phyloP scores from a whole-genome alignment of 2,888 invertebrate genomes.

The Cerastis leucographa region DNA sequence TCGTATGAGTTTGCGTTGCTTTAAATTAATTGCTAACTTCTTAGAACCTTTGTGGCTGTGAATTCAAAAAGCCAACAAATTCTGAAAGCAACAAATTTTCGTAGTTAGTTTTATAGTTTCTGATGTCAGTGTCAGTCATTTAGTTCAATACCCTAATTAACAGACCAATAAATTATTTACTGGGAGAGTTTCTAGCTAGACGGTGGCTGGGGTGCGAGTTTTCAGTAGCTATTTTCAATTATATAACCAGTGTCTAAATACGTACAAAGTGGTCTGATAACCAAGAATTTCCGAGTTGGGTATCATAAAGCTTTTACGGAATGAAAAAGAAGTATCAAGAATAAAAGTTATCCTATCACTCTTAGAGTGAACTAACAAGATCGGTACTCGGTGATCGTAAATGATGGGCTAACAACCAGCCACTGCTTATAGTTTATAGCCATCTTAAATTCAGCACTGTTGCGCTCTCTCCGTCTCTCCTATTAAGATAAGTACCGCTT shows the following conservation, averaged over 20 bases:
- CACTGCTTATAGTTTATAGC: conserved; percentile 48
- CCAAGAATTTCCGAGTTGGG: not conserved
- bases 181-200: conserved; percentile 1
- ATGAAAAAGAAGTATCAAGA: conserved; percentile 14
- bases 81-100: conserved; percentile 66
- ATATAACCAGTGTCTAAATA: not conserved
- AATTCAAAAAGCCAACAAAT: conserved; percentile 70
- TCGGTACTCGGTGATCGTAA: conserved; percentile 30
- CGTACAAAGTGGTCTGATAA: not conserved
- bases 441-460: conserved; percentile 36
- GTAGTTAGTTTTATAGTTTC: conserved; percentile 61
- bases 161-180: conserved; percentile 19
- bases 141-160: not conserved
- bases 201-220: not conserved
- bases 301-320: conserved; percentile 6
- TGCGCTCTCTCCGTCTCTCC: conserved; percentile 14
- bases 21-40: conserved; percentile 79
- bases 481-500: conserved; percentile 52
- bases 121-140: conserved; percentile 53
- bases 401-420: conserved; percentile 27
- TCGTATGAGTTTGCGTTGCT: conserved; percentile 73
- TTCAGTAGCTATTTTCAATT: not conserved
- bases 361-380: conserved; percentile 32
- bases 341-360: conserved; percentile 18
- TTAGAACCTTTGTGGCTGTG: conserved; percentile 73